Evolutionary conservation across 2,113 vertebrate species (phyloP), one percentile per base, ranked within the genome.

Genomic region (Canis aureus): DNA sequence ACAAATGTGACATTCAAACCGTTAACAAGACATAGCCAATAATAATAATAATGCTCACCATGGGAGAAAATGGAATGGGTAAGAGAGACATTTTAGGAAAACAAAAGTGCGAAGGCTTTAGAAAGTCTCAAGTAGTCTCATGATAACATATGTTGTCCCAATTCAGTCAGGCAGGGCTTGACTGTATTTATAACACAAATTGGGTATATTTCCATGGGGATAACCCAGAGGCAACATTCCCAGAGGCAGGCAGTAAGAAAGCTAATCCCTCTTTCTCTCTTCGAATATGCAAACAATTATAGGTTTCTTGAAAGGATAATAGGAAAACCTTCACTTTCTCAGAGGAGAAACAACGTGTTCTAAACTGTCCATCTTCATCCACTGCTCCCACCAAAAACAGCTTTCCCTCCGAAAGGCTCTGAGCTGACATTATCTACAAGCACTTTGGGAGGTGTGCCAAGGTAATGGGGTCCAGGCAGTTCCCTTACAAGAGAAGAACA

Each of bases 41-140:
- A 80, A 76, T 81, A 87, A 83, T 76, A 53, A 59, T 49, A 57
- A 73, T 78, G 8, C 49, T 94, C 43, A 51, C 69, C n/a, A 43
- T 35, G 27, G 79, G 23, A 95, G 19, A 93, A 95, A 96, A 89
- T 27, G 12, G 32, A 87, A 38, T 64, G 64, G 5, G 22, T 89
- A 95, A 95, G 62, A 84, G 79, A 89, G 80, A 94, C n/a, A 71
- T 76, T 78, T 96, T 89, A 73, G 82, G 51, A 80, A 97, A 95
- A 83, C 62, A 87, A 94, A 89, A 96, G 23, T 83, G 23, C 15
- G 25, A 35, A 93, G 4, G 8, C 73, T 89, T 32, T 83, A 32
- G 29, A 90, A 93, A 97, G 8, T 86, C 57, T 94, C 5, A 95
- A 87, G 43, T 16, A 76, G 51, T 79, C 38, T 79, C 29, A 12